Conservation (phyloP, 2,888 invertebrate genomes). For the Tetragonula carbonaria region DNA sequence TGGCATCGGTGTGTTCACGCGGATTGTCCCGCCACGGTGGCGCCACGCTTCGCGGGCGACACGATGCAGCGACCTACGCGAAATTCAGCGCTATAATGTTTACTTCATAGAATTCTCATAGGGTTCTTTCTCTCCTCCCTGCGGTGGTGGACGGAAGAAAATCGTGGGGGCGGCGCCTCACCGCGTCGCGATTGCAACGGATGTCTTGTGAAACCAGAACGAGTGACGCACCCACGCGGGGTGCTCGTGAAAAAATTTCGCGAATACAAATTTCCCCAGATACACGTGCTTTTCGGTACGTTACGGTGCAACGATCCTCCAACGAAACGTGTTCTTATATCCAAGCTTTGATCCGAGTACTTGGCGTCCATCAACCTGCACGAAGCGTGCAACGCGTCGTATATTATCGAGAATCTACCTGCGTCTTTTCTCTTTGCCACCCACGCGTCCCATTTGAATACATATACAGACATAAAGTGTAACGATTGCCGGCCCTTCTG, state of each 20-base stretch:
- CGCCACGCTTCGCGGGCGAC: conserved; percentile 72
- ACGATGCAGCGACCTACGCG: conserved; percentile 73
- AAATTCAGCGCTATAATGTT: conserved; percentile 70
- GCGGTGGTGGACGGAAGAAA: conserved; percentile 55
- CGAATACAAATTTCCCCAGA: conserved; percentile 43
- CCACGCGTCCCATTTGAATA: conserved; percentile 66
- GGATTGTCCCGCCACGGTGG: conserved; percentile 76
- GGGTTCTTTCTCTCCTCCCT: conserved; percentile 39
- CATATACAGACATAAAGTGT: conserved; percentile 64
- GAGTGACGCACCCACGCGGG: conserved; percentile 58
- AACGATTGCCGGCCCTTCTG: conserved; percentile 61
- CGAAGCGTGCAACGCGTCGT: conserved; percentile 49
- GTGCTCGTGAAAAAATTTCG: conserved; percentile 30
- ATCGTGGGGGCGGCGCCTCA: conserved; percentile 69
- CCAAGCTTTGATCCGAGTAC: conserved; percentile 27
- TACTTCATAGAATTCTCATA: conserved; percentile 60
- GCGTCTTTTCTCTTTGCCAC: conserved; percentile 65
- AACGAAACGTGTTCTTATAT: background rate
- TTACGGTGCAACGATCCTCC: background rate
- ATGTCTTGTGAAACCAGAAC: conserved; percentile 67
- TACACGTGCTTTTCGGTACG: conserved; percentile 18
- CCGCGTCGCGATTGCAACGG: conserved; percentile 55
- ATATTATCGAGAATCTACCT: conserved; percentile 66
- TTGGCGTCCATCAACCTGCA: conserved; percentile 64
- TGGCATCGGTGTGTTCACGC: conserved; percentile 65